A percentile compares a stretch with the other conserved stretches of the same genome.
phyloP scores from a whole-genome alignment of 2,888 invertebrate species.

The Thyatira batis region DNA sequence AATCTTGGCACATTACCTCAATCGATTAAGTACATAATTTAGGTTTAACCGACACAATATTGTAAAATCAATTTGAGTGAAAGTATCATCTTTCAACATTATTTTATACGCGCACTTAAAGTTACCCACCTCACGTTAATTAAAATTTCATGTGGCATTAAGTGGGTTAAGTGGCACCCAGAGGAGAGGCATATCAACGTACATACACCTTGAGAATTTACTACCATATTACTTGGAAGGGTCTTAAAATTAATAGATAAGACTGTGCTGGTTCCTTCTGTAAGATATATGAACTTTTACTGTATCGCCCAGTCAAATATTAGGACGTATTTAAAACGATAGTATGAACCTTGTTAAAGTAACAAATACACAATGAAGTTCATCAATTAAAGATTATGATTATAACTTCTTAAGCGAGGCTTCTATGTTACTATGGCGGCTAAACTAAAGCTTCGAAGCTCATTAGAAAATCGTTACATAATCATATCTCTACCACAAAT shows the following conservation, averaged over 20 bases:
- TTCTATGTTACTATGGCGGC: no score
- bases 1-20: background rate
- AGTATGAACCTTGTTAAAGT: no score
- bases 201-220: background rate
- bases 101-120: slow-evolving; percentile 5
- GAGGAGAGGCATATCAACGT: background rate
- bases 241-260: background rate
- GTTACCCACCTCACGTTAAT: slow-evolving; percentile 13
- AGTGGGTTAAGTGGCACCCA: background rate
- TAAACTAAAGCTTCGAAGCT: no score
- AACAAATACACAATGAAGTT: no score
- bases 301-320: no score
- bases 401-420: no score
- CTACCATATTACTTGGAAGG: background rate
- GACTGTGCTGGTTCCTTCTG: background rate
- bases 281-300: no score
- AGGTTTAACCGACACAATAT: slow-evolving; percentile 18
- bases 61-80: slow-evolving; percentile 21
- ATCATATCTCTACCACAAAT: no score
- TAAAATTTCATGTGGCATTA: slow-evolving; percentile 7
- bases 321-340: background rate
- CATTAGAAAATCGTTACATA: no score
- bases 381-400: no score
- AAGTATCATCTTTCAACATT: slow-evolving; percentile 7
- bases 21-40: slow-evolving; percentile 5